Percentiles rank a stretch among this genome's conserved stretches.
These are phyloP conservation scores for Branchellion lobata DNA, from an alignment of 2,888 invertebrate species.

Conservation along the genomic window DNA sequence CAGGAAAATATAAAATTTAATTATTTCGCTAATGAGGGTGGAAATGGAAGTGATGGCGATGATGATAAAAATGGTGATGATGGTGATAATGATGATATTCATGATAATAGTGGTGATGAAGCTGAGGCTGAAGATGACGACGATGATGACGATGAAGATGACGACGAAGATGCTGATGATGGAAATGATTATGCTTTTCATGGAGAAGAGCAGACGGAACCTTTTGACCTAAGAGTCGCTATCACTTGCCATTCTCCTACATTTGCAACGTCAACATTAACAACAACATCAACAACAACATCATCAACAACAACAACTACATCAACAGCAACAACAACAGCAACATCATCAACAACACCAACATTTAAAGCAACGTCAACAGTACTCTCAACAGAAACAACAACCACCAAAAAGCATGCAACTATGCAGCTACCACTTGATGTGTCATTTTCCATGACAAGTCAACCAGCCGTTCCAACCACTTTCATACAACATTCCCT, in stretches of 20 bases:
- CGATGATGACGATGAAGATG: background rate
- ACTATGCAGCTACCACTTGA: too few relatives aligned
- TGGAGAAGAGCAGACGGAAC: background rate
- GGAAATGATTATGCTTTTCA: background rate
- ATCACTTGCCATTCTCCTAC: background rate
- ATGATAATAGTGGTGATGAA: slow-evolving; percentile 25
- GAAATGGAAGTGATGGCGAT: background rate
- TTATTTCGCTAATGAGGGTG: background rate
- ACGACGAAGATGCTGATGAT: background rate
- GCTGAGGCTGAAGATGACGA: slow-evolving; percentile 22
- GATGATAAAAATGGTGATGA: slow-evolving; percentile 9
- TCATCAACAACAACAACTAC: background rate
- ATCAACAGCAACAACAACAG: background rate
- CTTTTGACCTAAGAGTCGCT: background rate
- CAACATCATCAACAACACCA: background rate
- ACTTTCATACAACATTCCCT: too few relatives aligned
- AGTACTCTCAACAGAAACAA: too few relatives aligned
- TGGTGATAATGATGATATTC: slow-evolving; percentile 31
- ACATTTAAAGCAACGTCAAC: background rate
- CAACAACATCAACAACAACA: background rate
- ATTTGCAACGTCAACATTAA: background rate
- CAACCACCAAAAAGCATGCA: too few relatives aligned
- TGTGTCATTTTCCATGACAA: too few relatives aligned
- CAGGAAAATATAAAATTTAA: background rate
- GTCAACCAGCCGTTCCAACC: too few relatives aligned